These are phyloP conservation scores for Meles meles DNA, from an alignment of 2,113 vertebrate genomes.

Conservation along the genomic window DNA sequence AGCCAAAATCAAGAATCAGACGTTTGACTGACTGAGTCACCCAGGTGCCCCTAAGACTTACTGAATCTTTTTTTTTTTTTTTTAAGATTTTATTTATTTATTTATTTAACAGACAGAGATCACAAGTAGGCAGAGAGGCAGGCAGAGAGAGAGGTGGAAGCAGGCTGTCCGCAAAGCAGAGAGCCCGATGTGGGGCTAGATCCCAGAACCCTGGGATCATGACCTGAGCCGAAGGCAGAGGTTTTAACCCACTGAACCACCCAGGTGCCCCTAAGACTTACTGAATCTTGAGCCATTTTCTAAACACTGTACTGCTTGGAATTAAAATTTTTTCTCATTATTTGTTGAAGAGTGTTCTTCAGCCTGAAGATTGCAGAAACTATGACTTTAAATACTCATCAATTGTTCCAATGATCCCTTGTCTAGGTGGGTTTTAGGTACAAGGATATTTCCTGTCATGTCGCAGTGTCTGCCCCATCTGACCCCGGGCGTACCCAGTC, in stretches of 20 bases:
- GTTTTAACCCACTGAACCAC: not conserved
- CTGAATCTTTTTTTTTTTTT: no score
- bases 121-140: no score
- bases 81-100: no score
- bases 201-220: no score
- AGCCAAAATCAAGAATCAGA: not conserved
- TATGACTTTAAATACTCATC: not conserved
- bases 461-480: not conserved
- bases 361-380: not conserved
- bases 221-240: no score
- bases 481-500: not conserved
- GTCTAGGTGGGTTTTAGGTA: not conserved
- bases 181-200: no score
- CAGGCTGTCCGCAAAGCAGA: no score
- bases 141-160: no score
- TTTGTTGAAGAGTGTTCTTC: not conserved
- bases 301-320: not conserved
- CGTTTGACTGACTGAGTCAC: not conserved
- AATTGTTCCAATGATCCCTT: not conserved
- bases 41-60: not conserved
- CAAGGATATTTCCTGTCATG: not conserved
- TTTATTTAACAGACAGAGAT: no score
- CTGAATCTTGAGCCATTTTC: not conserved
- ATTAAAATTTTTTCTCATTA: not conserved
- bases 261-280: not conserved